Evolutionary conservation across 2,113 vertebrate genomes (phyloP).

Genomic region (Colaptes auratus): DNA sequence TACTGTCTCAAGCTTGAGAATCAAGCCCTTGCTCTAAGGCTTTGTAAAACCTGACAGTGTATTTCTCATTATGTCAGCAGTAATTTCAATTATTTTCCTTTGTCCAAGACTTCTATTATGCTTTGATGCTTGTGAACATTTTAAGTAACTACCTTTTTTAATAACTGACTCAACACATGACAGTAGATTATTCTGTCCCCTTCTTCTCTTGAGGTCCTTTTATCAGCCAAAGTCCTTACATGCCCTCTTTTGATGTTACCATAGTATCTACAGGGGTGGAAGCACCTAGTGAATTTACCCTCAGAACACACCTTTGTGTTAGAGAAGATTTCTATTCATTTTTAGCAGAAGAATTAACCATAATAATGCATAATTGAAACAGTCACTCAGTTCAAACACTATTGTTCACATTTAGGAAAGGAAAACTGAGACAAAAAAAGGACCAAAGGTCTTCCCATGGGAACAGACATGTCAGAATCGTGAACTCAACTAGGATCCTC

Average conservation of each 20-base stretch:
- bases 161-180: slow-evolving; percentile 29
- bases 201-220: not conserved
- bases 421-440: not conserved
- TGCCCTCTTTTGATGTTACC: not conserved
- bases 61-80: slow-evolving; percentile 10
- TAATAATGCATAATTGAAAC: not conserved
- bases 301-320: not conserved
- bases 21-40: not conserved
- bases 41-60: not conserved
- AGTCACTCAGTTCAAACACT: not conserved
- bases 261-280: not conserved
- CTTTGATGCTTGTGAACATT: slow-evolving; percentile 29
- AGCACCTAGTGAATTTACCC: not conserved
- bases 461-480: not conserved
- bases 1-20: not conserved
- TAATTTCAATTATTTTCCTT: slow-evolving; percentile 48
- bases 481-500: not conserved
- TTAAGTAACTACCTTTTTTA: slow-evolving; percentile 52
- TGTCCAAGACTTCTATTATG: not conserved
- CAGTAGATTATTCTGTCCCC: slow-evolving; percentile 1
- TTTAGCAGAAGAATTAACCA: not conserved
- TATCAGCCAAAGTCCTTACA: not conserved
- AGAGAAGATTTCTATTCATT: not conserved
- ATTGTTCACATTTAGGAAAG: not conserved
- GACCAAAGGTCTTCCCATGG: not conserved